Conservation (phyloP, 2,797 vertebrate species). For the Mus minutoides region DNA sequence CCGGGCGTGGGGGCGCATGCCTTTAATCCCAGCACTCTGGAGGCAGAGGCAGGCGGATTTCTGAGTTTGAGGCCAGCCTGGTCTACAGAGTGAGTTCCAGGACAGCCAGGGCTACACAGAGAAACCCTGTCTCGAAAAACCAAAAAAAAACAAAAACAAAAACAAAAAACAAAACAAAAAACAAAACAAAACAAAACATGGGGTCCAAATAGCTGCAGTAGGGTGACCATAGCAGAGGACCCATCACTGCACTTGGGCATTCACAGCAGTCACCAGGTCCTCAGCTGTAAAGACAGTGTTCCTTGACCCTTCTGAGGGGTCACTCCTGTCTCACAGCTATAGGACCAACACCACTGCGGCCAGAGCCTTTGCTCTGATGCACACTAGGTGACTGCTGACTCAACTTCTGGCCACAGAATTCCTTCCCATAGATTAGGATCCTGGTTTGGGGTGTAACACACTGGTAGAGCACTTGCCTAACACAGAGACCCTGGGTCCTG, state of each 20-base stretch:
- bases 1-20: too few species aligned
- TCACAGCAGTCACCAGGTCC: not conserved
- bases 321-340: not conserved
- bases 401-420: not conserved
- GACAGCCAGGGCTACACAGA: too few species aligned
- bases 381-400: not conserved
- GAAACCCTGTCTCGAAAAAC: too few species aligned
- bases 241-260: fast-evolving
- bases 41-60: too few species aligned
- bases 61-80: too few species aligned
- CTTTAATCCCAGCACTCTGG: too few species aligned
- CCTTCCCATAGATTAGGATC: not conserved
- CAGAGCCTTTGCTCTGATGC: not conserved
- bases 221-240: not conserved
- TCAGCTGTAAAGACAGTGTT: not conserved
- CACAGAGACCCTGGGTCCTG: not conserved
- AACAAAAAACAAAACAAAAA: too few species aligned
- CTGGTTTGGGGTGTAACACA: not conserved
- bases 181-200: too few species aligned
- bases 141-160: too few species aligned
- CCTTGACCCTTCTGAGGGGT: not conserved
- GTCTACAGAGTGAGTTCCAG: too few species aligned
- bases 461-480: not conserved
- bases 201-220: not conserved
- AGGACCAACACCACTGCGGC: too few species aligned